These are phyloP conservation scores for Lineus longissimus DNA, from an alignment of 1,140 invertebrate species.

Conservation along the genomic window DNA sequence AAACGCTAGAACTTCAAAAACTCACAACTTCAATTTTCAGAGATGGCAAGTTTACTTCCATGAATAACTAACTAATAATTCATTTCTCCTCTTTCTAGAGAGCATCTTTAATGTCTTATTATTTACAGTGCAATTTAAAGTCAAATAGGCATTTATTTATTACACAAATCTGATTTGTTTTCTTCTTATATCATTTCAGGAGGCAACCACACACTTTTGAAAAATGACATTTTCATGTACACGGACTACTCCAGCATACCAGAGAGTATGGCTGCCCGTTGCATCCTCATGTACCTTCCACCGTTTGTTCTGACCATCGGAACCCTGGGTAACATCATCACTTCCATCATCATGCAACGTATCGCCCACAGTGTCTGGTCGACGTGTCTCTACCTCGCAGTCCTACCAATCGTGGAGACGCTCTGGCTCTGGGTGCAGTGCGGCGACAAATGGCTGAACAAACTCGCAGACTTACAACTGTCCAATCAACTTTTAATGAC, in stretches of 20 bases:
- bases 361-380: constrained; percentile 43
- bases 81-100: too few species aligned
- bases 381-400: constrained; percentile 46
- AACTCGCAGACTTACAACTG: constrained; percentile 23
- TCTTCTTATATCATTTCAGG: too few species aligned
- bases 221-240: not conserved
- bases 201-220: not conserved
- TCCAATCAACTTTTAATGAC: constrained; percentile 29
- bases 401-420: constrained; percentile 36
- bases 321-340: constrained; percentile 38
- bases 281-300: constrained; percentile 27
- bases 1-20: too few species aligned
- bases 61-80: too few species aligned
- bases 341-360: constrained; percentile 31
- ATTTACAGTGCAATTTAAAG: too few species aligned
- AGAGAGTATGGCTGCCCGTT: not conserved
- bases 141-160: too few species aligned
- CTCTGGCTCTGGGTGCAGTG: constrained; percentile 42
- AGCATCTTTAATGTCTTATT: too few species aligned
- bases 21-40: too few species aligned
- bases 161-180: too few species aligned
- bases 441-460: constrained; percentile 38
- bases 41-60: too few species aligned
- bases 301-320: constrained; percentile 42
- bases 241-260: not conserved